Percentiles rank a stretch among this genome's conserved stretches.
These are phyloP conservation scores for Puffinus mauretanicus DNA, from an alignment of 2,113 vertebrate species.

Conservation along the genomic window DNA sequence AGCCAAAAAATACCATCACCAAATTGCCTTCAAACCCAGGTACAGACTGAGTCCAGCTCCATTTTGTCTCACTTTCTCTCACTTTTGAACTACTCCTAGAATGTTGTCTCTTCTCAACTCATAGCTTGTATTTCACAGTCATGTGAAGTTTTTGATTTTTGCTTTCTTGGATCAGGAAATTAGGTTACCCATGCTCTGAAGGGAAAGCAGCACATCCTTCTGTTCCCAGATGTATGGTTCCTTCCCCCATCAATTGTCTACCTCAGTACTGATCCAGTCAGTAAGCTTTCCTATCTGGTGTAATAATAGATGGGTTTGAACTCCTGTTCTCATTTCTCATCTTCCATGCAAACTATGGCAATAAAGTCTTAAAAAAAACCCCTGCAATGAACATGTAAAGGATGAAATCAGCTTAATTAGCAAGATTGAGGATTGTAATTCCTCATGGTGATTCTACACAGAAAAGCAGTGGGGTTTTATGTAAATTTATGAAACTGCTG, in stretches of 20 bases:
- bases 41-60: background rate
- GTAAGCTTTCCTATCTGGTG: background rate
- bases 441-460: background rate
- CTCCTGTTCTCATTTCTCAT: background rate
- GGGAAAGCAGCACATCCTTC: background rate
- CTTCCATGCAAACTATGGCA: background rate
- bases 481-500: background rate
- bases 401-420: background rate
- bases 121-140: background rate
- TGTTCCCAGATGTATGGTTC: background rate
- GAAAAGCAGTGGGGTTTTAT: background rate
- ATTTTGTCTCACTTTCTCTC: background rate
- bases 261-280: background rate
- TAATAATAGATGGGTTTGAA: background rate
- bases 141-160: background rate
- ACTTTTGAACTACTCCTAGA: background rate
- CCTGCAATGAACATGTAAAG: background rate
- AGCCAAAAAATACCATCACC: background rate
- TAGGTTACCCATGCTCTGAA: background rate
- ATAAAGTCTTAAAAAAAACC: background rate
- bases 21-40: background rate
- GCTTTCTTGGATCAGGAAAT: background rate
- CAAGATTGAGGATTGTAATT: background rate
- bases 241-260: background rate
- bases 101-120: background rate